Conservation (phyloP, 2,113 vertebrate genomes). For the Labeo rohita region DNA sequence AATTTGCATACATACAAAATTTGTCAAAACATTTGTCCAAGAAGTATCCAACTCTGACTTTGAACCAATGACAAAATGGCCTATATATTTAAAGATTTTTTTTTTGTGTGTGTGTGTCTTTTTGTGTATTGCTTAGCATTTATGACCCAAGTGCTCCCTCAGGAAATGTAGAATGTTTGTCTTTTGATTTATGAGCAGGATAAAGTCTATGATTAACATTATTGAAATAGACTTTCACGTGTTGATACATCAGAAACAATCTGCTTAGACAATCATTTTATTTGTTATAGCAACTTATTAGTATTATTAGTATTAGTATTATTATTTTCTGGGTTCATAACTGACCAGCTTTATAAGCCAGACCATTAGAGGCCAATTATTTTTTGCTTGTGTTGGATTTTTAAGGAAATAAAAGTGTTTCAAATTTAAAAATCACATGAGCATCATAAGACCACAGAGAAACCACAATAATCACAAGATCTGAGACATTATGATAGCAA, state of each 20-base stretch:
- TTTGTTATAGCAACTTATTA: no score
- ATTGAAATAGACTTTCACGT: not conserved
- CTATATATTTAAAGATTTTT: not conserved
- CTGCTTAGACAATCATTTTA: not conserved
- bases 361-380: not conserved
- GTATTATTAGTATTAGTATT: no score
- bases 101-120: not conserved
- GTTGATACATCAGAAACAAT: not conserved
- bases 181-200: not conserved
- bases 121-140: not conserved
- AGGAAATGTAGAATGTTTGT: not conserved
- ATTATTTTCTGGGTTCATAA: no score
- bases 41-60: no score
- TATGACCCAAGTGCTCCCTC: not conserved
- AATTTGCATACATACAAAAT: no score
- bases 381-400: not conserved
- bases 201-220: not conserved
- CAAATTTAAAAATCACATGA: not conserved
- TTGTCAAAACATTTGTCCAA: no score
- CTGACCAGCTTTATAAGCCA: not conserved
- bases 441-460: not conserved
- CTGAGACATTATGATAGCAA: conserved; percentile 44
- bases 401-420: not conserved
- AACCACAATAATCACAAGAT: not conserved
- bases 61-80: no score